phyloP scores from a whole-genome alignment of 2,113 vertebrate genomes.

The Myotis davidii region DNA sequence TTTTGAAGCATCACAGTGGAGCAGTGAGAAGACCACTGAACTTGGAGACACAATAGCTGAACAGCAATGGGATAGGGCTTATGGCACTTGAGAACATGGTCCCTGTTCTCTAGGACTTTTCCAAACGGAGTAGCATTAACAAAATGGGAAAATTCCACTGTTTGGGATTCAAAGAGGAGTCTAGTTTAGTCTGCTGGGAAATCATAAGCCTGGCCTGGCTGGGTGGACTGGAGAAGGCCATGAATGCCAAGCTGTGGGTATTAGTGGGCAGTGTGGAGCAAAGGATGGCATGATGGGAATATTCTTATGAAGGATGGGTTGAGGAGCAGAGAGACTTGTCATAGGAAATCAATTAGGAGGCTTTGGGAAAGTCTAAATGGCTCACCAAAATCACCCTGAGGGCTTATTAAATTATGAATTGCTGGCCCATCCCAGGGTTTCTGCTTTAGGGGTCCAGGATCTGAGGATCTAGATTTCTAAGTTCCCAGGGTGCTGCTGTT shows the following conservation, averaged over 20 bases:
- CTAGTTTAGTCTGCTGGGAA: not conserved
- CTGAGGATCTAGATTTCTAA: not conserved
- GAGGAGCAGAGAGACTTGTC: not conserved
- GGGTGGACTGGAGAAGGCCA: not conserved
- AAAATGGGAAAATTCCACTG: not conserved
- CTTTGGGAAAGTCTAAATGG: not conserved
- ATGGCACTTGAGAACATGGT: not conserved
- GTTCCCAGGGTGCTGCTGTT: not conserved
- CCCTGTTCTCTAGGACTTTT: not conserved
- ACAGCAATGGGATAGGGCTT: no score
- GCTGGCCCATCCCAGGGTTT: not conserved
- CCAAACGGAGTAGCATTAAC: not conserved
- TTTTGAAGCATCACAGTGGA: not conserved
- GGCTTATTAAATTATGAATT: not conserved
- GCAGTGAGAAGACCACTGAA: not conserved
- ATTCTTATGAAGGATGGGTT: not conserved
- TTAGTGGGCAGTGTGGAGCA: fast-evolving
- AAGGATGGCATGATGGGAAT: not conserved
- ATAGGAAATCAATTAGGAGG: not conserved
- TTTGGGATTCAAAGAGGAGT: not conserved
- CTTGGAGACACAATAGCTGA: not conserved
- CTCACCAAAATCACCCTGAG: not conserved
- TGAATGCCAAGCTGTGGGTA: not conserved
- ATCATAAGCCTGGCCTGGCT: not conserved
- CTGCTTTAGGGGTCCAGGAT: not conserved